A percentile compares a stretch with the other conserved stretches of the same genome.
Conservation (phyloP, 2,888 invertebrate species). For the Isoperla grammatica region DNA sequence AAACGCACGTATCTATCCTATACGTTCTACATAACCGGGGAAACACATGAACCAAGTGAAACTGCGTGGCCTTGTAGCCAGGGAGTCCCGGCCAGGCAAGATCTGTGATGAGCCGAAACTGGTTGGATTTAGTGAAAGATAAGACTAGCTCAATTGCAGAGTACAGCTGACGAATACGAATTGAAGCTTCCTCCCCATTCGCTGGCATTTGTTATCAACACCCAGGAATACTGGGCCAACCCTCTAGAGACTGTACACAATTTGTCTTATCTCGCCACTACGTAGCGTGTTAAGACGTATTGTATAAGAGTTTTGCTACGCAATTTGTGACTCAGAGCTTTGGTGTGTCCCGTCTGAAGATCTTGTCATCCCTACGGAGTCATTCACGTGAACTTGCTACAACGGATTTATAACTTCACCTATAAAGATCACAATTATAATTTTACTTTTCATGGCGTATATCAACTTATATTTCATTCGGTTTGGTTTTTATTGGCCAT, state of each 20-base stretch:
- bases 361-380: neutral
- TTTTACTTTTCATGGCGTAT: no score
- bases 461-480: no score
- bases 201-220: conserved; percentile 14
- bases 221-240: conserved; percentile 13
- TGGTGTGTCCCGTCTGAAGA: neutral
- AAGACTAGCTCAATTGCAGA: conserved; percentile 14
- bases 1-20: no score
- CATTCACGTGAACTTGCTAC: no score
- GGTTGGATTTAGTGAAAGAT: conserved; percentile 13
- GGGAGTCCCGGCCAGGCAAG: no score
- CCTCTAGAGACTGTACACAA: conserved; percentile 7
- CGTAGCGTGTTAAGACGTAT: conserved; percentile 6
- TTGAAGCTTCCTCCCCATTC: conserved; percentile 1
- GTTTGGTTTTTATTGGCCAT: no score
- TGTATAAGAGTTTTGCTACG: conserved; percentile 8
- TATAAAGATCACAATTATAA: no score
- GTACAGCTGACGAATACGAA: conserved; percentile 15
- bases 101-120: conserved; percentile 3
- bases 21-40: no score
- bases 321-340: conserved; percentile 5
- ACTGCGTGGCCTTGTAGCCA: no score
- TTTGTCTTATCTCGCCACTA: conserved; percentile 18
- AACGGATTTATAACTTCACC: no score
- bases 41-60: no score